A percentile compares a stretch with the other conserved stretches of the same genome.
Evolutionary conservation across 2,113 vertebrate genomes (phyloP).

Genomic region (Stomatorhinus ivindoensis): DNA sequence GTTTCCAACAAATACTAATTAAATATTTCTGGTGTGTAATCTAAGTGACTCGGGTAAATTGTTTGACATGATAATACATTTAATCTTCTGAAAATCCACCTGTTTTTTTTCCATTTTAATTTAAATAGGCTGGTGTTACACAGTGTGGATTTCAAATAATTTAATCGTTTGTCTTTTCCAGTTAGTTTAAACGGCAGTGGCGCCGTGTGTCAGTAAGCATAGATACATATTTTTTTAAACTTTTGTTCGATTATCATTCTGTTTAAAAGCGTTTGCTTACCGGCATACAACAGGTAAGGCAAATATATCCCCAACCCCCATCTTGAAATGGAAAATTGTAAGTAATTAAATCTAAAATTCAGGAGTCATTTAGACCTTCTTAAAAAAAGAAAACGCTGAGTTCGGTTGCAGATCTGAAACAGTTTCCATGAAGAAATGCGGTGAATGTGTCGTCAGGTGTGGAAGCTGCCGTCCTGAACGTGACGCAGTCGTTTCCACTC

Average conservation of each 20-base stretch:
- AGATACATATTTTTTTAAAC: not conserved
- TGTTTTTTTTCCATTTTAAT: not conserved
- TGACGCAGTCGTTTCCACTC: constrained; percentile 32
- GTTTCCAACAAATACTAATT: constrained; percentile 1
- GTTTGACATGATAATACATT: constrained; percentile 7
- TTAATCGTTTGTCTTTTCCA: constrained; percentile 2
- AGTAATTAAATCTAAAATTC: constrained; percentile 23
- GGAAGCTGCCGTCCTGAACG: constrained; percentile 23
- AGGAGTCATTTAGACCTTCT: constrained; percentile 30
- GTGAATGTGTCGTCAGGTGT: not conserved
- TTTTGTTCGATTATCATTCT: constrained; percentile 4
- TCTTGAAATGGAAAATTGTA: constrained; percentile 33
- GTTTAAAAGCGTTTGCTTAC: constrained; percentile 2
- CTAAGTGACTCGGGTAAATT: not conserved
- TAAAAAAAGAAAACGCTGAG: not conserved
- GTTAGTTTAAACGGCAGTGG: not conserved
- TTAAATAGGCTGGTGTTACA: constrained; percentile 3
- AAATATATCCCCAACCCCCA: constrained; percentile 18
- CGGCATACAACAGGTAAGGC: not conserved
- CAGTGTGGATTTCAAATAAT: constrained; percentile 16
- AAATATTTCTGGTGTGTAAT: not conserved
- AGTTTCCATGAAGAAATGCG: not conserved
- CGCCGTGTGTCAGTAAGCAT: not conserved
- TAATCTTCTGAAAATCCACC: not conserved
- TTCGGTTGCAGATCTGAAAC: not conserved